Conservation (phyloP, 2,113 vertebrate species). For the Salvelinus sp. region DNA sequence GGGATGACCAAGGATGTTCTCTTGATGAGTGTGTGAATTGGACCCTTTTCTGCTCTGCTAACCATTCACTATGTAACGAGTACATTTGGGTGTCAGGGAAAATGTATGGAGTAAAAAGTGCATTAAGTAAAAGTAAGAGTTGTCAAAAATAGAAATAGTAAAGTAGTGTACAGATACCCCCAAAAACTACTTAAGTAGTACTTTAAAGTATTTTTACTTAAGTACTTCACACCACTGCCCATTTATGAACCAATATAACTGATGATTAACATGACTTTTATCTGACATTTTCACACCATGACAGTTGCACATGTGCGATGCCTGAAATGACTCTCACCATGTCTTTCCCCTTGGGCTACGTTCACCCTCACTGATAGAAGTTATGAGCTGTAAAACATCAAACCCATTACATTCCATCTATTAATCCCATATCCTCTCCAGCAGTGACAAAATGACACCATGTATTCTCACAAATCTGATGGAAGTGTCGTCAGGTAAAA, state of each 20-base stretch:
- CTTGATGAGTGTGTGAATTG: no score
- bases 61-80: no score
- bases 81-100: no score
- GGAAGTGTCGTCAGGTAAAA: constrained; percentile 46
- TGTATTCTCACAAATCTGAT: constrained; percentile 34
- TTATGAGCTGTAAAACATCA: constrained; percentile 33
- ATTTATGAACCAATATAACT: constrained; percentile 15
- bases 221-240: background rate
- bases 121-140: no score
- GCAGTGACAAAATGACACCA: background rate
- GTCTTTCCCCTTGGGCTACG: constrained; percentile 20
- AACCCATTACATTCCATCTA: constrained; percentile 34
- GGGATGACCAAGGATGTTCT: no score
- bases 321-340: constrained; percentile 47
- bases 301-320: constrained; percentile 40
- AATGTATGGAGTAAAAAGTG: no score
- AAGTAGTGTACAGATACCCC: no score
- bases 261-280: constrained; percentile 36
- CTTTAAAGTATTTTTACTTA: no score
- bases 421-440: background rate
- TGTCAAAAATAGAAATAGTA: no score
- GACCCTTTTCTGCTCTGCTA: no score
- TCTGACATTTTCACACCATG: constrained; percentile 34
- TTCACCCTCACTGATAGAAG: constrained; percentile 34
- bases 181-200: no score